phyloP scores from a whole-genome alignment of 2,113 vertebrate species.

The Symphodus melops region DNA sequence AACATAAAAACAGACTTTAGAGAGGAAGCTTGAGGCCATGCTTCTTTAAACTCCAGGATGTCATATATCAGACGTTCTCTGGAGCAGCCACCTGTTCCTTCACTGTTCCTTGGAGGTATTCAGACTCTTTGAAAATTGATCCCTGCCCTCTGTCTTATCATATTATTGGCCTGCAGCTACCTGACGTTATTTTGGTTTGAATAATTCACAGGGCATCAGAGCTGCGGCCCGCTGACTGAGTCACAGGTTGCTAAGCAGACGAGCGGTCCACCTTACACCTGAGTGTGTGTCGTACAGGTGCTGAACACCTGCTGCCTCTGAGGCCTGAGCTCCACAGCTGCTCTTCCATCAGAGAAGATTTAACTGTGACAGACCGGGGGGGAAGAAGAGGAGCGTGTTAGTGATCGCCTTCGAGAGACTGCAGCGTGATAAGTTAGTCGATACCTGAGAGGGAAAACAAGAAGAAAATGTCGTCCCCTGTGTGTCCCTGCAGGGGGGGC shows the following conservation, averaged over 20 bases:
- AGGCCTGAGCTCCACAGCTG: slow-evolving; percentile 41
- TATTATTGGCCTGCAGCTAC: slow-evolving; percentile 44
- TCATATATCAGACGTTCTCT: slow-evolving; percentile 34
- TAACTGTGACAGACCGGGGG: neutral
- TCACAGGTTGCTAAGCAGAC: slow-evolving; percentile 6
- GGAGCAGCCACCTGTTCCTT: slow-evolving; percentile 43
- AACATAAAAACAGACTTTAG: neutral
- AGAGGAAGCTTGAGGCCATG: too few relatives aligned
- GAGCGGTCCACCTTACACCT: slow-evolving; percentile 8
- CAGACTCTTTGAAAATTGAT: slow-evolving; percentile 44
- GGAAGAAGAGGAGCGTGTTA: too few relatives aligned
- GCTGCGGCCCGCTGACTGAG: neutral
- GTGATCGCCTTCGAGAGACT: too few relatives aligned
- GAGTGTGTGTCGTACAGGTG: slow-evolving; percentile 15
- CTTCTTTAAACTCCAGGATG: slow-evolving; percentile 10
- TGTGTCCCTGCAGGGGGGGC: too few relatives aligned
- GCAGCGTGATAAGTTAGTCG: too few relatives aligned
- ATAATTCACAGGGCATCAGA: slow-evolving; percentile 63
- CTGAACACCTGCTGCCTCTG: slow-evolving; percentile 55
- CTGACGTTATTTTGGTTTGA: slow-evolving; percentile 59
- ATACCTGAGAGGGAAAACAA: too few relatives aligned
- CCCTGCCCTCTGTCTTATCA: slow-evolving; percentile 4
- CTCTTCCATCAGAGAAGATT: neutral
- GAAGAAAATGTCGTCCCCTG: too few relatives aligned
- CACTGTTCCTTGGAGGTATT: slow-evolving; percentile 18